A percentile compares a stretch with the other conserved stretches of the same genome.
phyloP scores from a whole-genome alignment of 2,888 invertebrate species.

The Embidobia sp. region DNA sequence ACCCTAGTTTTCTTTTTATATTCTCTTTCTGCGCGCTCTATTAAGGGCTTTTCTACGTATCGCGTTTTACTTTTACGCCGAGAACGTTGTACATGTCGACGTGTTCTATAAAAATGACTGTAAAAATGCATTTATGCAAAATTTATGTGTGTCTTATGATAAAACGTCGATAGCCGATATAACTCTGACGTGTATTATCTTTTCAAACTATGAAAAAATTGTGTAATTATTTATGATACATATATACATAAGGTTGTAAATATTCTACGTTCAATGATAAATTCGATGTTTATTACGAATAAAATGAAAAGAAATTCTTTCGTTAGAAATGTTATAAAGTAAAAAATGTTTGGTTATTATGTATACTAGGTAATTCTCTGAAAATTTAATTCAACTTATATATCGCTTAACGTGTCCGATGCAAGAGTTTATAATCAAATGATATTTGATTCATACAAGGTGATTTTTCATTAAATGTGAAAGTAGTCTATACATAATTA shows the following conservation, averaged over 20 bases:
- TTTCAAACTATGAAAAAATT: conserved; percentile 11
- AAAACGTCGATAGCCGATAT: conserved; percentile 48
- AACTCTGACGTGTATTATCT: conserved; percentile 6
- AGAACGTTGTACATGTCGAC: conserved; percentile 43
- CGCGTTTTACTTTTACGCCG: conserved; percentile 55
- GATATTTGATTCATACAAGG: too few relatives aligned
- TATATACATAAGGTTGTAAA: conserved; percentile 15
- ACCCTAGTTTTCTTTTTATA: conserved; percentile 55
- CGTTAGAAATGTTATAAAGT: too few relatives aligned
- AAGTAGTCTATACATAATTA: too few relatives aligned
- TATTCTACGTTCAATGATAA: too few relatives aligned
- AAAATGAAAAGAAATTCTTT: too few relatives aligned
- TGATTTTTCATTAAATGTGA: too few relatives aligned
- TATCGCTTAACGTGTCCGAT: too few relatives aligned
- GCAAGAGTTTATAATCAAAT: too few relatives aligned
- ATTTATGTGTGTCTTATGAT: conserved; percentile 44
- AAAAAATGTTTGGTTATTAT: too few relatives aligned
- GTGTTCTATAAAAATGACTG: conserved; percentile 50
- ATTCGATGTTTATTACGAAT: too few relatives aligned
- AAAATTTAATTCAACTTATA: too few relatives aligned
- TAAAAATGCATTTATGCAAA: conserved; percentile 54
- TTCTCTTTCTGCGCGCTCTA: conserved; percentile 49
- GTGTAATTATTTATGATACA: conserved; percentile 28
- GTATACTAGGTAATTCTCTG: too few relatives aligned
- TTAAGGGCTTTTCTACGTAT: conserved; percentile 62